Evolutionary conservation across 2,797 vertebrate species (phyloP).

Genomic region (Acrossocheilus fasciatus): DNA sequence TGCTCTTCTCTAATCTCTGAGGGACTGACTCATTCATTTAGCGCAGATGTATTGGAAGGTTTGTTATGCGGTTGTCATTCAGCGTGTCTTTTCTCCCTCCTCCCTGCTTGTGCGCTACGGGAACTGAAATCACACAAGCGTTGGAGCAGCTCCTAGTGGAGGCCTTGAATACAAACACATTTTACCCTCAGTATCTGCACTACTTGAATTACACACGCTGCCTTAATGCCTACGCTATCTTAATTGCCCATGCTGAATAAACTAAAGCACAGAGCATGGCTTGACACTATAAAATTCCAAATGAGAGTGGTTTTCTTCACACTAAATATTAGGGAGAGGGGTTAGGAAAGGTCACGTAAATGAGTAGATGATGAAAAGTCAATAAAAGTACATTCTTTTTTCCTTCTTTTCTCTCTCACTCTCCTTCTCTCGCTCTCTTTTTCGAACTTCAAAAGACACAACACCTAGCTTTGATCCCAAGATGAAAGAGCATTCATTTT

Average conservation of each 20-base stretch:
- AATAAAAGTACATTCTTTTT: conserved; percentile 31
- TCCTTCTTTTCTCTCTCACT: conserved; percentile 11
- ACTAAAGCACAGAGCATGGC: background rate
- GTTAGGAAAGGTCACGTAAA: conserved; percentile 13
- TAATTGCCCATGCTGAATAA: conserved; percentile 26
- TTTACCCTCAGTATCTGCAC: conserved; percentile 17
- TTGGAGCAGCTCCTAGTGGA: conserved; percentile 65
- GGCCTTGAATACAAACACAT: conserved; percentile 52
- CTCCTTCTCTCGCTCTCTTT: conserved; percentile 24
- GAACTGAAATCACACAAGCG: conserved; percentile 54
- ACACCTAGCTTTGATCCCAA: conserved; percentile 59
- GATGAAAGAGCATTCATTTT: conserved; percentile 61
- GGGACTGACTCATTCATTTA: conserved; percentile 33
- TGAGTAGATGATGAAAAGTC: conserved; percentile 35
- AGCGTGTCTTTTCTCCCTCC: conserved; percentile 19
- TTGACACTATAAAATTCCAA: background rate
- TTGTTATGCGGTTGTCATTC: conserved; percentile 43
- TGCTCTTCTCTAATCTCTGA: conserved; percentile 35
- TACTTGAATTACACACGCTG: conserved; percentile 8
- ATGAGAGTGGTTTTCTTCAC: background rate
- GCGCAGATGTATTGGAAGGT: conserved; percentile 40
- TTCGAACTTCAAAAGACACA: conserved; percentile 52
- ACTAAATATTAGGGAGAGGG: conserved; percentile 5
- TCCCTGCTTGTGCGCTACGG: background rate
- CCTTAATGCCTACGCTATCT: conserved; percentile 32